phyloP scores from a whole-genome alignment of 2,888 invertebrate species.

The Aporophyla lueneburgensis region DNA sequence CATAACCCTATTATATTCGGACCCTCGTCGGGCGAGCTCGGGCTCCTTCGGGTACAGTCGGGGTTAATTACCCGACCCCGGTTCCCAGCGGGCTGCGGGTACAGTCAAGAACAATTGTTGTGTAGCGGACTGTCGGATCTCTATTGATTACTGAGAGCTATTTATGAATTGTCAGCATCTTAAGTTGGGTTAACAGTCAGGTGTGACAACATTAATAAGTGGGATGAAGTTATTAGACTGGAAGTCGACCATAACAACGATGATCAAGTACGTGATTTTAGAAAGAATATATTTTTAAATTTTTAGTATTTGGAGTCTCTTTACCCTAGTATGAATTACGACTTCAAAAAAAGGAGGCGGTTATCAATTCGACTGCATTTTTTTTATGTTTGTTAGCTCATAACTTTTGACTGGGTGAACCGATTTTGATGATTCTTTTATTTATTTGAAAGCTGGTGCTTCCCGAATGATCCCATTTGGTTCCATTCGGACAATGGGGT shows the following conservation, averaged over 20 bases:
- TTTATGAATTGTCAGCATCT: slow-evolving; percentile 3
- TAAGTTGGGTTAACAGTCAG: neutral
- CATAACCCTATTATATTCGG: slow-evolving; percentile 57
- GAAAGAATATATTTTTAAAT: neutral
- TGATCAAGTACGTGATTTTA: neutral
- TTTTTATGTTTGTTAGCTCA: too few relatives aligned
- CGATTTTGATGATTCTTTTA: too few relatives aligned
- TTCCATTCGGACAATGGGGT: too few relatives aligned
- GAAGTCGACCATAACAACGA: too few relatives aligned
- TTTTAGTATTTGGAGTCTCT: neutral
- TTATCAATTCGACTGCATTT: too few relatives aligned
- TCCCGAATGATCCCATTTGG: too few relatives aligned
- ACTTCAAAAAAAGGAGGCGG: too few relatives aligned
- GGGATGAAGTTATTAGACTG: neutral
- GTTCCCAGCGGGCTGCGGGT: slow-evolving; percentile 51
- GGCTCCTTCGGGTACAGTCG: slow-evolving; percentile 65
- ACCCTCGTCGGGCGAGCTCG: slow-evolving; percentile 39
- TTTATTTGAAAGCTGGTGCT: too few relatives aligned
- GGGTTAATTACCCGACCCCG: slow-evolving; percentile 78
- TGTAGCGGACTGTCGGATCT: slow-evolving; percentile 36
- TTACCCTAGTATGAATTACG: neutral
- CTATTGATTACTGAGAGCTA: slow-evolving; percentile 39
- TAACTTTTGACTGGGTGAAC: too few relatives aligned
- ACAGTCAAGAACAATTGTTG: slow-evolving; percentile 43
- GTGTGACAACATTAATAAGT: neutral